These are phyloP conservation scores for Mergus octosetaceus DNA, from an alignment of 2,797 vertebrate genomes.

Conservation along the genomic window DNA sequence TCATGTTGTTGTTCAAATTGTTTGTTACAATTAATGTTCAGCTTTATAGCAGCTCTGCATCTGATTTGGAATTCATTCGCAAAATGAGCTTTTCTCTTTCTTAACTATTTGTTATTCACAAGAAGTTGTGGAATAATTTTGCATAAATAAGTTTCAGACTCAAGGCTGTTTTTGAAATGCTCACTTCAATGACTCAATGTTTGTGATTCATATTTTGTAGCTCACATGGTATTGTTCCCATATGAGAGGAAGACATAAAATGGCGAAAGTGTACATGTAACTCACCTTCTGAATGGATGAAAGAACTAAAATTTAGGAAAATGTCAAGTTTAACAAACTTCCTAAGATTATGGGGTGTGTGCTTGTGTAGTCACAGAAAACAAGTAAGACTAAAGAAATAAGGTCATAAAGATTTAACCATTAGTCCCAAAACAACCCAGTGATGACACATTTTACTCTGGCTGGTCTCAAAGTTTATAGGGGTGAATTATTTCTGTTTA, in stretches of 20 bases:
- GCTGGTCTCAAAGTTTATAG: neutral
- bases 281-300: neutral
- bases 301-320: neutral
- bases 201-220: conserved; percentile 12
- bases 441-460: neutral
- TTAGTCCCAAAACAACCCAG: neutral
- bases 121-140: conserved; percentile 21
- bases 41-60: neutral
- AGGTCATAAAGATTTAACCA: neutral
- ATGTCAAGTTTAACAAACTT: neutral
- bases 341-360: neutral
- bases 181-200: conserved; percentile 6
- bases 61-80: neutral
- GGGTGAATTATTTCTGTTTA: neutral
- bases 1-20: neutral
- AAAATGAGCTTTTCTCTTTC: neutral
- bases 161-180: conserved; percentile 16
- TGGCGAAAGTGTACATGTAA: neutral
- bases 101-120: neutral
- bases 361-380: neutral
- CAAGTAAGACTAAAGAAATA: neutral
- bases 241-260: neutral
- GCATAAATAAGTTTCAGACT: conserved; percentile 10
- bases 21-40: neutral
- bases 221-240: neutral